phyloP scores from a whole-genome alignment of 2,797 vertebrate species.

The Sebastiscus albofasciatus region DNA sequence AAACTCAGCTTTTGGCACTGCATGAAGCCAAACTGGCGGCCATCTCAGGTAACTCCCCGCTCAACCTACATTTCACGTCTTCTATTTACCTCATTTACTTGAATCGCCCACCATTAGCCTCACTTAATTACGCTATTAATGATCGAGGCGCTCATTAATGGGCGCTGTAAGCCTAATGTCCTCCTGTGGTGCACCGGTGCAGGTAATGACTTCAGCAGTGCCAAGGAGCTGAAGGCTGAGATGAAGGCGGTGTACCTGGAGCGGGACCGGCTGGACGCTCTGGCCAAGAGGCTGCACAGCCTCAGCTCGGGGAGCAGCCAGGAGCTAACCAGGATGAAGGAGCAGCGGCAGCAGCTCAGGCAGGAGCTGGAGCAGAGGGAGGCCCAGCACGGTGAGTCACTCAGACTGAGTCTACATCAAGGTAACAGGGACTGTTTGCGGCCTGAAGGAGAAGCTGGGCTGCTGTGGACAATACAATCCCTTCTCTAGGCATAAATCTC shows the following conservation, averaged over 20 bases:
- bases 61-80: constrained; percentile 13
- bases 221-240: constrained; percentile 89
- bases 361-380: constrained; percentile 84
- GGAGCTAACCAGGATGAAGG: constrained; percentile 85
- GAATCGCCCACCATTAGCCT: constrained; percentile 45
- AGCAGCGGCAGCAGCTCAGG: constrained; percentile 83
- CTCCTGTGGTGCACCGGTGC: constrained; percentile 43
- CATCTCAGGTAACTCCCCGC: constrained; percentile 85
- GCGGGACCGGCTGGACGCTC: constrained; percentile 85
- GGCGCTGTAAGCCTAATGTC: constrained; percentile 46
- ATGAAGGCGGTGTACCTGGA: constrained; percentile 85
- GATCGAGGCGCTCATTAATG: constrained; percentile 61
- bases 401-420: not conserved
- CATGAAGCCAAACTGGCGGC: constrained; percentile 91
- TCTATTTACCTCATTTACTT: constrained; percentile 59
- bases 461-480: not conserved
- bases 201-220: constrained; percentile 89
- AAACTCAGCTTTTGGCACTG: constrained; percentile 87
- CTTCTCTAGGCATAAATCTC: not conserved
- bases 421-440: not conserved
- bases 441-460: not conserved
- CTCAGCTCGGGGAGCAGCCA: constrained; percentile 81
- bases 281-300: constrained; percentile 83
- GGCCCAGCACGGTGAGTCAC: constrained; percentile 85
- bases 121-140: constrained; percentile 61